These are phyloP conservation scores for Silurus lanzhouensis DNA, from an alignment of 2,797 vertebrate genomes.

Conservation along the genomic window DNA sequence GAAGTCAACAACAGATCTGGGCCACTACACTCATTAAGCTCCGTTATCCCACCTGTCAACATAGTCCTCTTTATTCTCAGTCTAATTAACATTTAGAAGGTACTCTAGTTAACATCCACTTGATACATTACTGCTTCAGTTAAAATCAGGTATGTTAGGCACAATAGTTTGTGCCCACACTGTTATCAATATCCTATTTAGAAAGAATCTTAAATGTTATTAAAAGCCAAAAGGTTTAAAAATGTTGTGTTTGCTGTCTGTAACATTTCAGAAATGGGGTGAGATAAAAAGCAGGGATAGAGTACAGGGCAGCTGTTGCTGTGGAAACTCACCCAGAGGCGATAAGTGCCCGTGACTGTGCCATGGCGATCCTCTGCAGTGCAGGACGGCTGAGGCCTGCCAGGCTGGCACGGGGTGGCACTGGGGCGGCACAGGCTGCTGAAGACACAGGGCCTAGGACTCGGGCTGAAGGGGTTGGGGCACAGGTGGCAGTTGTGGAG, in stretches of 20 bases:
- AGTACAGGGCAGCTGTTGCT: not conserved
- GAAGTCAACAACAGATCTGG: not conserved
- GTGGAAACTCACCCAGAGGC: constrained; percentile 87
- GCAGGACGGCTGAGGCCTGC: constrained; percentile 84
- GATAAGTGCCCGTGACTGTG: constrained; percentile 92
- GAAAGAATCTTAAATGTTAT: not conserved
- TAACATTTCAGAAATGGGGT: not conserved
- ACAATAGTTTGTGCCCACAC: not conserved
- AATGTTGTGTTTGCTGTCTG: not conserved
- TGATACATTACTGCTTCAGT: not conserved
- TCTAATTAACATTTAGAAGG: not conserved
- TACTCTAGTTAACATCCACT: not conserved
- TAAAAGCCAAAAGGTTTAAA: not conserved
- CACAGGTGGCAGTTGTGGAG: constrained; percentile 73
- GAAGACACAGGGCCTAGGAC: constrained; percentile 69
- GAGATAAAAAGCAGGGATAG: not conserved
- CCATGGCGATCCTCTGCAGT: constrained; percentile 90
- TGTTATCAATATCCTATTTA: not conserved
- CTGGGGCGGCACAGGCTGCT: constrained; percentile 70
- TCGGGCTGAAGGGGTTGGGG: constrained; percentile 74
- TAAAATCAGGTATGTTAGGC: not conserved
- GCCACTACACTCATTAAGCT: not conserved
- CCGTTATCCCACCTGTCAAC: not conserved
- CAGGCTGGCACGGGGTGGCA: constrained; percentile 77
- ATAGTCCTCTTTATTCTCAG: not conserved